phyloP scores from a whole-genome alignment of 1,140 invertebrate species.

The Aphaenogaster rudis region DNA sequence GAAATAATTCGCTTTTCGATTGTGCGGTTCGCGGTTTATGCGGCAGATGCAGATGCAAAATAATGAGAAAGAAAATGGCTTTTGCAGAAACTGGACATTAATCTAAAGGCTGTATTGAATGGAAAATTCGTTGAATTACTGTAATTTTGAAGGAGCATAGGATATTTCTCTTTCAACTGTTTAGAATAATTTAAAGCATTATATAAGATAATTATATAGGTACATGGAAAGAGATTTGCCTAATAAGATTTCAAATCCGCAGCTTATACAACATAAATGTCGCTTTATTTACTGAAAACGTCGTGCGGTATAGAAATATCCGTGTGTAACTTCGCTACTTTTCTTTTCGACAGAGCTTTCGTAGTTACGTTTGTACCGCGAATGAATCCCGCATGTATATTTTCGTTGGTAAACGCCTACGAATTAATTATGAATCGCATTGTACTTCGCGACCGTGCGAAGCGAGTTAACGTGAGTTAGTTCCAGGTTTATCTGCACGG shows the following conservation, averaged over 20 bases:
- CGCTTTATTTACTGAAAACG: not conserved
- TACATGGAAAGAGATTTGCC: constrained; percentile 2
- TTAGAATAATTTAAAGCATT: constrained; percentile 9
- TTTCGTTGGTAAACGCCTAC: constrained; percentile 38
- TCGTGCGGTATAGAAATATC: not conserved
- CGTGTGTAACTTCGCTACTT: not conserved
- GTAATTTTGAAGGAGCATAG: constrained; percentile 14
- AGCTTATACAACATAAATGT: not conserved
- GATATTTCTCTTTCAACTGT: not conserved
- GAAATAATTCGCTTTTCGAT: constrained; percentile 42
- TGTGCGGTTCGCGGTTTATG: constrained; percentile 39
- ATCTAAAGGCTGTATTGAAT: constrained; percentile 5
- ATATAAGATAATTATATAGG: not conserved
- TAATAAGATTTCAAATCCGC: not conserved
- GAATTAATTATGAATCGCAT: constrained; percentile 64
- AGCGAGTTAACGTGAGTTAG: constrained; percentile 36
- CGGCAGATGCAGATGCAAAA: constrained; percentile 7
- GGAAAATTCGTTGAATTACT: constrained; percentile 1
- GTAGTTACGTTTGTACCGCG: not conserved
- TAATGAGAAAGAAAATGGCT: constrained; percentile 10
- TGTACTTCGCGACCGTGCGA: constrained; percentile 49
- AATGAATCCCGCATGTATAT: not conserved
- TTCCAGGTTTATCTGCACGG: constrained; percentile 49
- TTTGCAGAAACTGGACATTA: constrained; percentile 15
- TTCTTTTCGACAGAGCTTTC: constrained; percentile 43